These are phyloP conservation scores for Aplochiton taeniatus DNA, from an alignment of 2,797 vertebrate species.

Conservation along the genomic window DNA sequence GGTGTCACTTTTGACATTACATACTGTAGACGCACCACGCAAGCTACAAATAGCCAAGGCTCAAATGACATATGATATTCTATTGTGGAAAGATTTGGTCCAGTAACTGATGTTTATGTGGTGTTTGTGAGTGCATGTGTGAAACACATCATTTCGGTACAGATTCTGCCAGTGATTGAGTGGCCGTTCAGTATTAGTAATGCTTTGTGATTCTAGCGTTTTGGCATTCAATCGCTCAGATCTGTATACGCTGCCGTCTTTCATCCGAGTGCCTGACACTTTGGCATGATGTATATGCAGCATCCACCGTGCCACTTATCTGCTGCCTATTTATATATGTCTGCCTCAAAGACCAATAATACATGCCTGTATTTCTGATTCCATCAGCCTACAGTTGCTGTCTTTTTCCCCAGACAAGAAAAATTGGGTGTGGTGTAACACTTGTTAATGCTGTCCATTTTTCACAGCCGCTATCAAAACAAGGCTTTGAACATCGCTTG, in stretches of 20 bases:
- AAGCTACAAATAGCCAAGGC: not conserved
- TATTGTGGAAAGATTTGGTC: not conserved
- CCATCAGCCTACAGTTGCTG: slow-evolving; percentile 56
- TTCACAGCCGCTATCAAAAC: slow-evolving; percentile 63
- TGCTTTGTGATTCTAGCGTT: slow-evolving; percentile 54
- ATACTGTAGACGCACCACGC: too few relatives aligned
- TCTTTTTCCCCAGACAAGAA: slow-evolving; percentile 43
- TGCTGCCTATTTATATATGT: slow-evolving; percentile 56
- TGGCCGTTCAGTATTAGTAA: slow-evolving; percentile 47
- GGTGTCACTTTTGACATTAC: not conserved
- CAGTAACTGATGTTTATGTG: not conserved
- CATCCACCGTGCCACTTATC: slow-evolving; percentile 46
- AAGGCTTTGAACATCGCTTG: slow-evolving; percentile 57
- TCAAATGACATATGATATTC: not conserved
- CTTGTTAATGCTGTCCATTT: slow-evolving; percentile 66
- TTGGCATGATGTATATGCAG: slow-evolving; percentile 55
- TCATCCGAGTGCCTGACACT: slow-evolving; percentile 34
- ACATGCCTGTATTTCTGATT: slow-evolving; percentile 62
- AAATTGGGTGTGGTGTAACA: slow-evolving; percentile 54
- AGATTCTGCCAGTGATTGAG: slow-evolving; percentile 46
- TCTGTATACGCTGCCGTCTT: slow-evolving; percentile 46
- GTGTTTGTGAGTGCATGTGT: not conserved
- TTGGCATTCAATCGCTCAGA: slow-evolving; percentile 54
- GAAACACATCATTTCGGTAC: slow-evolving; percentile 12
- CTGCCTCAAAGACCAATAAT: slow-evolving; percentile 58